Evolutionary conservation across 2,113 vertebrate genomes (phyloP).

Genomic region (Aviceda subcristata): DNA sequence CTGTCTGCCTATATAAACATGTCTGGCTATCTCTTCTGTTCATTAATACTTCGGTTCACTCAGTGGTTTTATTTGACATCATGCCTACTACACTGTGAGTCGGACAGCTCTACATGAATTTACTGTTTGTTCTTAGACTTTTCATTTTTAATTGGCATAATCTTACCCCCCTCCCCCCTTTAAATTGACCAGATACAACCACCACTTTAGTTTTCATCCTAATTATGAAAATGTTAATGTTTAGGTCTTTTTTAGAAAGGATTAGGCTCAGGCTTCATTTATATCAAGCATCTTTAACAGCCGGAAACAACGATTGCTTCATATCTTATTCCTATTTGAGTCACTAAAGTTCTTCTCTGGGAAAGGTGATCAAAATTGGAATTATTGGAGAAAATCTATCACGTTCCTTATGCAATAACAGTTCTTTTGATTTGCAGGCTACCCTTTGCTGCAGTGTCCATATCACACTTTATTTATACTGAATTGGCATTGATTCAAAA

Average conservation of each 20-base stretch:
- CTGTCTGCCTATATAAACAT: conserved; percentile 71
- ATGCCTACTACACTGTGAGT: neutral
- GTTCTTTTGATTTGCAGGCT: conserved; percentile 40
- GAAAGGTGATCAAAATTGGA: conserved; percentile 51
- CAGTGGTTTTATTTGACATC: conserved; percentile 43
- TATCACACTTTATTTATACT: conserved; percentile 57
- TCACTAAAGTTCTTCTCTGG: neutral
- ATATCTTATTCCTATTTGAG: conserved; percentile 16
- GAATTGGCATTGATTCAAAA: conserved; percentile 56
- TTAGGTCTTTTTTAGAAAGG: neutral
- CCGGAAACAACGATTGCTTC: neutral
- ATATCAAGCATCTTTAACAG: neutral
- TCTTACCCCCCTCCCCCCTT: neutral
- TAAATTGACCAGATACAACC: neutral
- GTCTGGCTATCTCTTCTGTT: conserved; percentile 67
- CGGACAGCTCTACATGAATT: neutral
- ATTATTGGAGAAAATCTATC: conserved; percentile 35
- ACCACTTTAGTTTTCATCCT: neutral
- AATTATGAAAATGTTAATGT: conserved; percentile 1
- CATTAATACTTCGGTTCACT: conserved; percentile 61
- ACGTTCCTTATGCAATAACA: neutral
- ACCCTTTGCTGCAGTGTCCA: conserved; percentile 20
- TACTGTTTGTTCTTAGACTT: conserved; percentile 24
- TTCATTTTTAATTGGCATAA: conserved; percentile 23
- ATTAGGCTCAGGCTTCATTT: neutral